Percentiles rank a stretch among this genome's conserved stretches.
Conservation (phyloP, 1,140 invertebrate species). For the Drosophila nasuta region DNA sequence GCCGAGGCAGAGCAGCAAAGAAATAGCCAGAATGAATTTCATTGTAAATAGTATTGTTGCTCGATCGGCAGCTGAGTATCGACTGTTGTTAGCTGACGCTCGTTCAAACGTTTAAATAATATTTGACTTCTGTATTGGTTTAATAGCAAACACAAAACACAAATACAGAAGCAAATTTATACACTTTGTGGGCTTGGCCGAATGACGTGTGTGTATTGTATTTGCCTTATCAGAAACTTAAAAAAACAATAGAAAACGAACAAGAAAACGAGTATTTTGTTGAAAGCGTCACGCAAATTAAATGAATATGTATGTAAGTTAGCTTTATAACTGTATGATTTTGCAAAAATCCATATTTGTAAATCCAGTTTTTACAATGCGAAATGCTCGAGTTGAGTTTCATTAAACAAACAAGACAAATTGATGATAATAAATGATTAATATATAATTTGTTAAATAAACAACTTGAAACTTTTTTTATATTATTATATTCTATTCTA, state of each 20-base stretch:
- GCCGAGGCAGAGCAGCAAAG: slow-evolving; percentile 36
- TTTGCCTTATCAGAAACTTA: slow-evolving; percentile 3
- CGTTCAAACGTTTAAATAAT: slow-evolving; percentile 20
- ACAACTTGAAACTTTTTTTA: too few species aligned
- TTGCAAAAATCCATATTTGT: too few species aligned
- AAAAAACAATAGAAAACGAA: neutral
- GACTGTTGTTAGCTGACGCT: neutral
- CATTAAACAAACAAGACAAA: too few species aligned
- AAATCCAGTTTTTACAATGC: too few species aligned
- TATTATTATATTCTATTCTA: too few species aligned
- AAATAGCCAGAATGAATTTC: slow-evolving; percentile 37
- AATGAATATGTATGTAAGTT: too few species aligned
- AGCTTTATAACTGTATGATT: too few species aligned
- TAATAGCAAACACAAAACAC: too few species aligned
- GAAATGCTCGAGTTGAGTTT: too few species aligned
- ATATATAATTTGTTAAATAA: too few species aligned
- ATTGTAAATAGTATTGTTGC: slow-evolving; percentile 28
- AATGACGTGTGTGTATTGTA: neutral
- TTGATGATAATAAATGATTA: too few species aligned
- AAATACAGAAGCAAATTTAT: neutral
- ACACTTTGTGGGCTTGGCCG: neutral
- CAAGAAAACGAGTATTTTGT: slow-evolving; percentile 5
- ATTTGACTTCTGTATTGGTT: slow-evolving; percentile 5
- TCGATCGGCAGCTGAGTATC: neutral
- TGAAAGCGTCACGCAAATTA: neutral